These are phyloP conservation scores for Merops nubicus DNA, from an alignment of 2,113 vertebrate genomes.

Conservation along the genomic window DNA sequence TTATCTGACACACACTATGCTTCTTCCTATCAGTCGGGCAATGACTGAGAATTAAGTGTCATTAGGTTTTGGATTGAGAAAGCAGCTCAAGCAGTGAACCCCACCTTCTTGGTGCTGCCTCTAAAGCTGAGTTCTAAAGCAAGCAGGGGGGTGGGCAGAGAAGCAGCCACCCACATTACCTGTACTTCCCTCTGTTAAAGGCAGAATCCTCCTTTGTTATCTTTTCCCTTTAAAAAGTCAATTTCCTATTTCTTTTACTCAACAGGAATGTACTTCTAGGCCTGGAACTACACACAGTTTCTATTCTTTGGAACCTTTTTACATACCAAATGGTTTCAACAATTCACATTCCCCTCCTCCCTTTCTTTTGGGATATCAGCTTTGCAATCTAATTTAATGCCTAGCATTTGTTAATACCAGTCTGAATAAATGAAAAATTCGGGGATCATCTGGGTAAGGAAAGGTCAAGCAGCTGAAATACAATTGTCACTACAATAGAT, in stretches of 20 bases:
- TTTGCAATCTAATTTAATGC: not conserved
- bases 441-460: not conserved
- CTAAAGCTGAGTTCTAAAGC: not conserved
- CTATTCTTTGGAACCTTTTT: not conserved
- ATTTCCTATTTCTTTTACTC: not conserved
- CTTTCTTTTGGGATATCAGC: not conserved
- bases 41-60: not conserved
- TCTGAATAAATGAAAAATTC: not conserved
- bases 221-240: not conserved
- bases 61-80: not conserved
- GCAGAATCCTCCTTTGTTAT: not conserved
- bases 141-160: rapidly evolving
- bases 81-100: not conserved
- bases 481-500: not conserved
- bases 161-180: not conserved
- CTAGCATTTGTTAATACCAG: not conserved
- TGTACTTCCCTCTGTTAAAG: not conserved
- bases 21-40: not conserved
- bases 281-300: not conserved
- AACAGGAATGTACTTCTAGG: not conserved
- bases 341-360: not conserved
- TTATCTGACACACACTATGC: not conserved
- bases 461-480: not conserved
- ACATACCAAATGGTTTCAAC: not conserved
- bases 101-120: not conserved